Evolutionary conservation across 2,888 invertebrate genomes (phyloP).

Genomic region (Calliopum simillimum): DNA sequence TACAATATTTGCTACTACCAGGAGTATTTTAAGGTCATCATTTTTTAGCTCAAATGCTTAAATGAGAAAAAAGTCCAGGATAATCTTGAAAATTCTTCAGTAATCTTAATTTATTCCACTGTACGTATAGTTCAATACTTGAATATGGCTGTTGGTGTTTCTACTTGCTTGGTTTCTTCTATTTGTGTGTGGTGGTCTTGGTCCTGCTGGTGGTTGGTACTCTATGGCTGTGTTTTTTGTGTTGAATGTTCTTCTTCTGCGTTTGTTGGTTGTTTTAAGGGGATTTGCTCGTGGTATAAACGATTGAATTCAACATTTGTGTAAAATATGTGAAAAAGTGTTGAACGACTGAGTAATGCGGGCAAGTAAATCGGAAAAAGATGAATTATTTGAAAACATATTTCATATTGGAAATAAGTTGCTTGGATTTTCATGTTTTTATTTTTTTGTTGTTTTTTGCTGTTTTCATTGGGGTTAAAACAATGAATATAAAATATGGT

Average conservation of each 20-base stretch:
- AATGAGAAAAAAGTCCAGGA: no score
- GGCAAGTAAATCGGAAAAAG: constrained; percentile 1
- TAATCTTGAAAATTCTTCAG: no score
- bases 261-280: not conserved
- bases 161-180: constrained; percentile 2
- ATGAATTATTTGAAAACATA: not conserved
- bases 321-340: constrained; percentile 22
- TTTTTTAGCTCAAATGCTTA: no score
- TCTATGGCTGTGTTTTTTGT: not conserved
- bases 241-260: not conserved
- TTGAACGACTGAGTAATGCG: not conserved
- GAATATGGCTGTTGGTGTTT: no score
- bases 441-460: no score
- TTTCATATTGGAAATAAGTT: not conserved
- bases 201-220: not conserved
- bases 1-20: no score
- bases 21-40: no score
- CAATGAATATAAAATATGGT: no score
- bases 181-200: not conserved
- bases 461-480: no score
- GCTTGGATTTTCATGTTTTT: no score
- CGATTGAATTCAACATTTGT: constrained; percentile 17
- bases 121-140: no score
- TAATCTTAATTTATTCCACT: no score
- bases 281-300: not conserved